These are phyloP conservation scores for Drosophila mayaguana DNA, from an alignment of 2,888 invertebrate genomes.

Conservation along the genomic window DNA sequence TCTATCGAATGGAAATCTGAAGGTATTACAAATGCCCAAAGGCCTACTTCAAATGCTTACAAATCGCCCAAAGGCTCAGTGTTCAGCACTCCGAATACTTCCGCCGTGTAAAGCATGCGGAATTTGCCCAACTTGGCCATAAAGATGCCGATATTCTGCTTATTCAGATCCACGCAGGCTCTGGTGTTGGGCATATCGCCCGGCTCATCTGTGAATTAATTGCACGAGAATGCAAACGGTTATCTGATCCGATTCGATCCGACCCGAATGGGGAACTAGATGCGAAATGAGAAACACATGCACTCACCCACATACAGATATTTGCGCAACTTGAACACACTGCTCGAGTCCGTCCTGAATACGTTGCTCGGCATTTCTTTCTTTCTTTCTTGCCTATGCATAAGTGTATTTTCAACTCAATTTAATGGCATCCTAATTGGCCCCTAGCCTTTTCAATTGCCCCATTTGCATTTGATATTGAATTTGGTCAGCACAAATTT, in stretches of 20 bases:
- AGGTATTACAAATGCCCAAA: no score
- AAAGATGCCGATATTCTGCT: constrained; percentile 30
- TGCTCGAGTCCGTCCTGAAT: rapidly evolving
- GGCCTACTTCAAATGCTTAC: constrained; percentile 4
- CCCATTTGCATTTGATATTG: constrained; percentile 7
- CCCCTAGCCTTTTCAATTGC: constrained; percentile 18
- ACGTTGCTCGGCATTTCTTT: rapidly evolving
- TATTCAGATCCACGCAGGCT: constrained; percentile 3
- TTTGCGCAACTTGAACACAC: constrained; percentile 24
- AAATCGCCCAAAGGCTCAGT: constrained; percentile 22
- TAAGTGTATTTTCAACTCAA: constrained; percentile 23
- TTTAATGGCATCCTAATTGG: constrained; percentile 19
- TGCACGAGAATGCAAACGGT: neutral
- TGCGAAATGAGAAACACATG: no score
- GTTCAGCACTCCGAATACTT: constrained; percentile 24
- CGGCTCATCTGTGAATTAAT: neutral
- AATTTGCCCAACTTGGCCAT: constrained; percentile 31
- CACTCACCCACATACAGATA: constrained; percentile 27
- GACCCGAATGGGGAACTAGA: no score
- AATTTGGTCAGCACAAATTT: neutral
- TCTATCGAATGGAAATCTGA: constrained; percentile 7
- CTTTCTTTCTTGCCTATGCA: neutral
- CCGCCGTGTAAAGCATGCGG: constrained; percentile 32
- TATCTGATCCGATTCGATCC: neutral
- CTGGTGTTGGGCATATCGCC: constrained; percentile 7